phyloP scores from a whole-genome alignment of 1,140 invertebrate genomes.

The Heterodera schachtii region DNA sequence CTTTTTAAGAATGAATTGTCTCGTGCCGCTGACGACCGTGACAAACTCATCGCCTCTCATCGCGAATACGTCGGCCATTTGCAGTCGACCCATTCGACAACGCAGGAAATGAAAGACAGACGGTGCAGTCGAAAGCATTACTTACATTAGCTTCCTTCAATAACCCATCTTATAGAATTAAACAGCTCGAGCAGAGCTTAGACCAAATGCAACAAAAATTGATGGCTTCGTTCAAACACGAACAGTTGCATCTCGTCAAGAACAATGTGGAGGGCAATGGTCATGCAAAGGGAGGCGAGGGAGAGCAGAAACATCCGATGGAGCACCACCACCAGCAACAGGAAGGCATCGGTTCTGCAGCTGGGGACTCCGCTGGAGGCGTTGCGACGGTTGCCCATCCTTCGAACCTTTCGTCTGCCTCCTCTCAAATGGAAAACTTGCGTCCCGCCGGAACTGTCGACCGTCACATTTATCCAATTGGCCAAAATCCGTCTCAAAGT shows the following conservation, averaged over 20 bases:
- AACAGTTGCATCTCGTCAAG: constrained; percentile 36
- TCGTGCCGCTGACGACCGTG: constrained; percentile 40
- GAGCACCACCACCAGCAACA: neutral
- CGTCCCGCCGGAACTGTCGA: neutral
- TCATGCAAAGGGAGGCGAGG: neutral
- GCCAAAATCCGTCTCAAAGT: neutral
- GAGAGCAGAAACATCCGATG: neutral
- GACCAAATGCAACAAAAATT: constrained; percentile 39
- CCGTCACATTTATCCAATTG: neutral
- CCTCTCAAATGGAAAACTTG: constrained; percentile 1
- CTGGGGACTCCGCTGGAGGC: neutral
- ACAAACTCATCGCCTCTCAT: constrained; percentile 33
- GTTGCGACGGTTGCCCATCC: neutral
- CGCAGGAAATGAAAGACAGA: constrained; percentile 49
- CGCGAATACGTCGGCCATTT: constrained; percentile 47
- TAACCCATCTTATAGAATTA: constrained; percentile 35
- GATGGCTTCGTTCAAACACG: constrained; percentile 28
- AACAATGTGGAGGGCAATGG: constrained; percentile 8
- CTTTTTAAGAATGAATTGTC: constrained; percentile 43
- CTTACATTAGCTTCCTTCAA: constrained; percentile 13
- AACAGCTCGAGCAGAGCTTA: constrained; percentile 43
- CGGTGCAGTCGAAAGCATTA: constrained; percentile 3
- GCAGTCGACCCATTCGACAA: constrained; percentile 37
- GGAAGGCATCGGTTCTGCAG: neutral
- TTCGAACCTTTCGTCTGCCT: constrained; percentile 4